These are phyloP conservation scores for Clavelina lepadiformis DNA, from an alignment of 23 tunicate genomes.

Conservation along the genomic window DNA sequence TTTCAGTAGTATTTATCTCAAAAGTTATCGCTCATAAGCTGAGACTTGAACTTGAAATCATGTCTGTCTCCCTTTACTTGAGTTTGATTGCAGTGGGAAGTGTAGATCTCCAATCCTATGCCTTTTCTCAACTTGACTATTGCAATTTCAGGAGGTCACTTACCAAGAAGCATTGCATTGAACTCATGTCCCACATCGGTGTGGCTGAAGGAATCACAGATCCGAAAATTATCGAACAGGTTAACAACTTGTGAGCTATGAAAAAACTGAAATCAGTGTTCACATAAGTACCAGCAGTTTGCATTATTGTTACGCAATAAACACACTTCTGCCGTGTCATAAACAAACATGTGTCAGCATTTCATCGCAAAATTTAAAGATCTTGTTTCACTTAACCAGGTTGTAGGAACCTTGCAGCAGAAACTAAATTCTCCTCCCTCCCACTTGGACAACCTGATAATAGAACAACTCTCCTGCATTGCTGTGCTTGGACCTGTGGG, in stretches of 20 bases:
- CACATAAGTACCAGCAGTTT: no score
- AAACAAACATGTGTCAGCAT: background rate
- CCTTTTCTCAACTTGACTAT: background rate
- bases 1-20: no score
- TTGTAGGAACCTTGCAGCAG: slow-evolving; percentile 70
- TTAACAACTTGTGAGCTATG: background rate
- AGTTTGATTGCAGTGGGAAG: no score
- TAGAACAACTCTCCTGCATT: slow-evolving; percentile 71
- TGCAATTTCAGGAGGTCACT: background rate
- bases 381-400: no score
- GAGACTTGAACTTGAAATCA: no score
- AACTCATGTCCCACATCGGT: slow-evolving; percentile 66
- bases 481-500: slow-evolving; percentile 73
- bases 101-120: no score
- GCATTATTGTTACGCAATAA: no score
- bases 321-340: no score
- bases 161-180: slow-evolving; percentile 59
- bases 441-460: slow-evolving; percentile 51
- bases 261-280: background rate
- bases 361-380: no score
- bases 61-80: no score
- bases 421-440: slow-evolving; percentile 61
- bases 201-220: slow-evolving; percentile 20
- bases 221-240: slow-evolving; percentile 24
- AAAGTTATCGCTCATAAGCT: no score